Conservation (phyloP, 2,797 vertebrate genomes). For the Xenopus petersii region DNA sequence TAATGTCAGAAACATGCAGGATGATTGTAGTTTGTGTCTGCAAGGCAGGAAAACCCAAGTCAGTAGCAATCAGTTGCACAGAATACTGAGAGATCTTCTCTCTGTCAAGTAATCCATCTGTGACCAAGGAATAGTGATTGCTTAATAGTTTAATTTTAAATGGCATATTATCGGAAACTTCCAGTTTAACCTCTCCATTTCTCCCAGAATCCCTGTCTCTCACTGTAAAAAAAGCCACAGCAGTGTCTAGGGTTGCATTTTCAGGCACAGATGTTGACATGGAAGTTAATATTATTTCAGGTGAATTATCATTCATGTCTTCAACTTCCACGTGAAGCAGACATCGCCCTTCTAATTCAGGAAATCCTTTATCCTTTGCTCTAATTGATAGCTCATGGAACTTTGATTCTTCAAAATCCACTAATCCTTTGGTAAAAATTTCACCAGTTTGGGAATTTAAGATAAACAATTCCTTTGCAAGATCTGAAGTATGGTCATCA, state of each 20-base stretch:
- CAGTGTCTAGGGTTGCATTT: constrained; percentile 68
- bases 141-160: constrained; percentile 57
- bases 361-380: constrained; percentile 61
- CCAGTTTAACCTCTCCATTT: constrained; percentile 77
- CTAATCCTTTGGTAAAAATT: constrained; percentile 38
- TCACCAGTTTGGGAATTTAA: constrained; percentile 53
- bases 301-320: constrained; percentile 63
- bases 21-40: constrained; percentile 74
- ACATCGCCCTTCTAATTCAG: constrained; percentile 60
- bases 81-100: constrained; percentile 77
- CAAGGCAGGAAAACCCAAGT: constrained; percentile 80
- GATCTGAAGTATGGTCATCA: constrained; percentile 10
- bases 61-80: constrained; percentile 78
- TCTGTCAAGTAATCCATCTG: constrained; percentile 72
- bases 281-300: constrained; percentile 61
- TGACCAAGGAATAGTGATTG: constrained; percentile 62
- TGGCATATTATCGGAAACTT: constrained; percentile 66
- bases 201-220: constrained; percentile 56
- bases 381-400: constrained; percentile 52
- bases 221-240: constrained; percentile 56
- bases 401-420: constrained; percentile 58
- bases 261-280: constrained; percentile 73
- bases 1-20: constrained; percentile 87
- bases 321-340: constrained; percentile 55
- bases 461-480: constrained; percentile 37